phyloP scores from a whole-genome alignment of 2,888 invertebrate genomes.

The Trichogramma dendrolimi region DNA sequence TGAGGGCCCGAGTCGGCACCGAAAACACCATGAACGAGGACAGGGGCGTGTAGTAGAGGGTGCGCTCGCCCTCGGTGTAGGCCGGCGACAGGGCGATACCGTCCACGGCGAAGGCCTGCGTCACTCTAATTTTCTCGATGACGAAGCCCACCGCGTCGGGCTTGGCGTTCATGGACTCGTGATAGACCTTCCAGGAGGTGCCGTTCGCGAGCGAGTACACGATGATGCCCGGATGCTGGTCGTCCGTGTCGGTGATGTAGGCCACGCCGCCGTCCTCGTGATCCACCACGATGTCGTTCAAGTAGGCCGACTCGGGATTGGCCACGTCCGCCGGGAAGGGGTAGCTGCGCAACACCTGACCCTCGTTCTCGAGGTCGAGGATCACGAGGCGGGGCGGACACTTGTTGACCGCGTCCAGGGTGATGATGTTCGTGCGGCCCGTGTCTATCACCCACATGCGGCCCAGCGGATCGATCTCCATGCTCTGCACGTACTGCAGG shows the following conservation, averaged over 20 bases:
- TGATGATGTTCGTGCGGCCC: conserved; percentile 63
- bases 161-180: conserved; percentile 63
- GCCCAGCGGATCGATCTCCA: conserved; percentile 69
- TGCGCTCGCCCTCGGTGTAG: conserved; percentile 33
- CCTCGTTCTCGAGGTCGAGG: conserved; percentile 62
- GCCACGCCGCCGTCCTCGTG: conserved; percentile 65
- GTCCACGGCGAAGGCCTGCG: conserved; percentile 62
- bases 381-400: conserved; percentile 69
- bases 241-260: conserved; percentile 70
- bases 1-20: conserved; percentile 60
- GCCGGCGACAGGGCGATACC: conserved; percentile 68
- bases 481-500: conserved; percentile 70
- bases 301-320: conserved; percentile 57
- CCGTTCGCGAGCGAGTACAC: conserved; percentile 65
- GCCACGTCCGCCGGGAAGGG: conserved; percentile 62
- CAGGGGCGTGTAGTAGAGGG: conserved; percentile 64
- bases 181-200: conserved; percentile 68
- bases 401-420: conserved; percentile 47
- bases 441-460: conserved; percentile 58
- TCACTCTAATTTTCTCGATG: conserved; percentile 59
- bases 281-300: conserved; percentile 72
- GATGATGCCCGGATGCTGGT: conserved; percentile 67
- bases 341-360: conserved; percentile 55
- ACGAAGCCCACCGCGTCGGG: conserved; percentile 59
- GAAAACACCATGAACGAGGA: conserved; percentile 66